phyloP scores from a whole-genome alignment of 2,797 vertebrate species.

The Phrynocephalus vlangalii region DNA sequence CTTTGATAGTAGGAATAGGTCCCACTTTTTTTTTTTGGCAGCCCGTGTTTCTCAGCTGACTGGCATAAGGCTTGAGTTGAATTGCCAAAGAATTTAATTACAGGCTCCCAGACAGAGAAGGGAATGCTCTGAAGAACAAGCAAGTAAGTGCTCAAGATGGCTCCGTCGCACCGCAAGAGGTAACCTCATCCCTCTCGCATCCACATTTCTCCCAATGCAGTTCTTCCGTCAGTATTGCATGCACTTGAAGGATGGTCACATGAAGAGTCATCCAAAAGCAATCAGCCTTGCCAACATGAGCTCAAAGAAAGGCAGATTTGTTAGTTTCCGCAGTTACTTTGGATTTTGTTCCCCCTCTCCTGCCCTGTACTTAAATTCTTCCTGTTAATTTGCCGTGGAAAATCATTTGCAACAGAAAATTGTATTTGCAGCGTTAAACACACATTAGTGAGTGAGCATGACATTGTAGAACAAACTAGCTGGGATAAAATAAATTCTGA shows the following conservation, averaged over 20 bases:
- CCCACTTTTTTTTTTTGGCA: constrained; percentile 45
- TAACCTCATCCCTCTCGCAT: background rate
- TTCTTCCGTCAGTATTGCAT: rapidly evolving
- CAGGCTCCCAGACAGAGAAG: constrained; percentile 27
- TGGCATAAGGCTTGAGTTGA: constrained; percentile 44
- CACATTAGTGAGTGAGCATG: constrained; percentile 7
- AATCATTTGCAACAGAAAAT: constrained; percentile 43
- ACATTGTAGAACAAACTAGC: constrained; percentile 27
- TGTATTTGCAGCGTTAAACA: constrained; percentile 23
- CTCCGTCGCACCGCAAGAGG: rapidly evolving
- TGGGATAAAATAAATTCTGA: constrained; percentile 9
- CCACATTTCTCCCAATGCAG: rapidly evolving
- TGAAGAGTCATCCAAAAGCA: constrained; percentile 13
- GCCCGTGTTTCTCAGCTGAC: constrained; percentile 61
- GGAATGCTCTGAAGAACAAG: constrained; percentile 9
- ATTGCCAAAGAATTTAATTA: constrained; percentile 50
- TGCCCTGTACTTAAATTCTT: background rate
- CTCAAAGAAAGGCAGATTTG: constrained; percentile 14
- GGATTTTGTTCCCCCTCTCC: background rate
- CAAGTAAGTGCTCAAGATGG: background rate
- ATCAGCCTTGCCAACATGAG: background rate
- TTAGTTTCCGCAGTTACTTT: background rate
- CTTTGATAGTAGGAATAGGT: constrained; percentile 5
- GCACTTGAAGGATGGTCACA: background rate
- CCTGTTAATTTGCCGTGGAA: background rate